A percentile compares a stretch with the other conserved stretches of the same genome.
Evolutionary conservation across 2,113 vertebrate genomes (phyloP).

Genomic region (Centrocercus urophasianus): DNA sequence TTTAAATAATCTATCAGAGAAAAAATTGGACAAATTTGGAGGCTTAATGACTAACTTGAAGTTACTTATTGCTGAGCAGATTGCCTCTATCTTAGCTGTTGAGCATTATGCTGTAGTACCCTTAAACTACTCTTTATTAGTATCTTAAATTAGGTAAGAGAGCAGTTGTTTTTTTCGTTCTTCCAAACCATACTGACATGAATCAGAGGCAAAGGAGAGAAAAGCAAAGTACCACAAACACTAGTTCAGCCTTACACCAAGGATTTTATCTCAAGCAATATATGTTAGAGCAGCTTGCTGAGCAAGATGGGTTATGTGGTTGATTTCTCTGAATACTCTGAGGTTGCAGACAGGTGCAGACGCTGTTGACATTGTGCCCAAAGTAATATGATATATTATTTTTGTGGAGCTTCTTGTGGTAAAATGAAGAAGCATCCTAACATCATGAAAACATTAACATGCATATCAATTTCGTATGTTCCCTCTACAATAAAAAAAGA

Average conservation of each 20-base stretch:
- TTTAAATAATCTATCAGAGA: not conserved
- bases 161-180: not conserved
- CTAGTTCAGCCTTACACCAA: not conserved
- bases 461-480: not conserved
- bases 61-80: constrained; percentile 14
- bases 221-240: not conserved
- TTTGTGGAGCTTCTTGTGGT: not conserved
- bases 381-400: not conserved
- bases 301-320: not conserved
- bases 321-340: not conserved
- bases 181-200: not conserved
- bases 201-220: not conserved
- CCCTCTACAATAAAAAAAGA: not conserved
- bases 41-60: not conserved
- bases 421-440: not conserved
- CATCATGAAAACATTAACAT: not conserved
- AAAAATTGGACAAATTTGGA: constrained; percentile 3
- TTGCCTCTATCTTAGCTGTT: not conserved
- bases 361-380: not conserved
- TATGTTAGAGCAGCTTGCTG: not conserved
- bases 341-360: not conserved
- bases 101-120: not conserved
- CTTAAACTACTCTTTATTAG: constrained; percentile 13
- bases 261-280: not conserved
- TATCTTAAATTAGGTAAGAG: not conserved